Evolutionary conservation across 2,797 vertebrate genomes (phyloP), one percentile per base, ranked within the genome.

Genomic region (Rhinichthys osculus): DNA sequence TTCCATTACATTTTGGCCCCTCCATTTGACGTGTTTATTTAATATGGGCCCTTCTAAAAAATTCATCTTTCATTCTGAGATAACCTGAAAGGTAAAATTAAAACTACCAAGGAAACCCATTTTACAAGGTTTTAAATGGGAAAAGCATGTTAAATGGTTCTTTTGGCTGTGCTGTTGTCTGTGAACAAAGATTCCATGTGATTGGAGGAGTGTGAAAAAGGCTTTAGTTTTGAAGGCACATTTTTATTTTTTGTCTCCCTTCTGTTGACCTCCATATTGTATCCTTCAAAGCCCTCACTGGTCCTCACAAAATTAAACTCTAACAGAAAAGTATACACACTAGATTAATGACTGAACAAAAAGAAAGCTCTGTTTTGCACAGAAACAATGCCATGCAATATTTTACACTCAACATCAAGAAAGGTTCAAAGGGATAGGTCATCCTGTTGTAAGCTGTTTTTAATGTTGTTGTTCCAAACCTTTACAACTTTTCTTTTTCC

Each of bases 1-100:
- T 35, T 83, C 35, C 57, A 88, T 91, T 85, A 83, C 78, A 89
- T 89, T 81, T 17, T 74, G 38, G 23, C 82, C 79, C 66, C 35
- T 74, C 40, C 67, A 82, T 90, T 91, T 89, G 85, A 89, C 82
- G 35, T 47, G 33, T 92, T 85, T 89, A 89, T 90, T 90, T 89
- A 81, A 83, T 85, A 73, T 85, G 66, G 11, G 66, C 62, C 52
- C 57, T 87, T 70, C 38, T 6, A 74, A 71, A 42, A 67, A 35
- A 35, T 23, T 67, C 1, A 77, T 88, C 73, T 71, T 52, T 54
- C 50, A 57, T 35, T 42, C 1, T 40, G 83, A 89, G 74, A 69
- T 30, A 42, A 21, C 42, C 30, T 66, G 38, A 57, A 67, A 86
- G 76, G 23, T 70, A 76, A 88, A 62, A 62, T 87, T 91, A 79